Evolutionary conservation across 2,797 vertebrate species (phyloP), one percentile per base, ranked within the genome.

Genomic region (Prunella strophiata): DNA sequence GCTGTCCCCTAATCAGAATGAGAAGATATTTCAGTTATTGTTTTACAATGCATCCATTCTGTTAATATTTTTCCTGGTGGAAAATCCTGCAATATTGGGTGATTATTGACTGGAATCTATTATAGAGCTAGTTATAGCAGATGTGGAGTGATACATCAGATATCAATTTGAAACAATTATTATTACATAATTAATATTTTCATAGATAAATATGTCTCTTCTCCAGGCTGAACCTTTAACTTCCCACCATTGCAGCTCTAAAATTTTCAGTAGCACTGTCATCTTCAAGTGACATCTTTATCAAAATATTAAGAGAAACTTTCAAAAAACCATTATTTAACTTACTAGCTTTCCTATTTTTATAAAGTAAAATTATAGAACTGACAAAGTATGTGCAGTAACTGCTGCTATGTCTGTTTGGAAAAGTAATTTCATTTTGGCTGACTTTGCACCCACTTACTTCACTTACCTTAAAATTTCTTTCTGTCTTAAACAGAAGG

Each of bases 301-400:
- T 80, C 75, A 85, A 96, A 95, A 91, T 92, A 91, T 91, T n/a
- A 77, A 52, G 19, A 70, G 63, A 67, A 89, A 86, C 55, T 63
- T 94, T 29, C 1, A 81, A 61, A 93, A 95, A 76, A 29, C 16
- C 67, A 70, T 67, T 82, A 57, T 92, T 95, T 88, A 61, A 85
- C 72, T 72, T 89, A 19, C 34, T 77, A 51, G 50, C 14, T 83
- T 80, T 80, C 30, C n/a, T 75, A 72, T 88, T 91, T 94, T 91
- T 84, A 68, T 70, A 68, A 96, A 83, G 68, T 15, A 80, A 80
- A 93, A 94, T 67, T 91, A 58, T 79, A 88, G 63, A 92, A 89
- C 52, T n/a, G 72, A 85, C 32, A 57, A 80, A 72, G 70, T 92
- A 36, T 80, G 32, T 75, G 75, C 59, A 88, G 61, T 80, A 65